Evolutionary conservation across 2,888 invertebrate species (phyloP).

Genomic region (Drosophila monieri): DNA sequence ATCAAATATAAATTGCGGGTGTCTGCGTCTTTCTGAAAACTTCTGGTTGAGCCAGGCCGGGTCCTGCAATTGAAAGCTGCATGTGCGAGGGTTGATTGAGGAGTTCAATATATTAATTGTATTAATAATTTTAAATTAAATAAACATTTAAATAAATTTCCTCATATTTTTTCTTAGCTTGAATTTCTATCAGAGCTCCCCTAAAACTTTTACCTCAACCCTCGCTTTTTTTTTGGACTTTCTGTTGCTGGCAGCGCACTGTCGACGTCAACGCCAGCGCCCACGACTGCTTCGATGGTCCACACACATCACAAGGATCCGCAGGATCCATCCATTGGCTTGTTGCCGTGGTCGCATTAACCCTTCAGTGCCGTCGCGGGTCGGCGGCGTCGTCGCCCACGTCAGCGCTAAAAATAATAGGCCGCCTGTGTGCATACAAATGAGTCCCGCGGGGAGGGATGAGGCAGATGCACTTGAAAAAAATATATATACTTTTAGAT

Average conservation of each 20-base stretch:
- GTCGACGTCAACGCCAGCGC: conserved; percentile 6
- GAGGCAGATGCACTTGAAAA: background rate
- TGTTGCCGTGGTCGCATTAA: conserved; percentile 44
- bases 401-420: conserved; percentile 71
- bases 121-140: too few relatives aligned
- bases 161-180: too few relatives aligned
- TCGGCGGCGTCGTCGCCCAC: conserved; percentile 46
- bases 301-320: conserved; percentile 5
- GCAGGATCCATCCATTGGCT: conserved; percentile 41
- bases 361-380: conserved; percentile 38
- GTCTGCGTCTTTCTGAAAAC: conserved; percentile 19
- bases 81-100: conserved; percentile 11
- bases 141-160: background rate
- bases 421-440: conserved; percentile 75
- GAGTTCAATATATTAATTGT: background rate
- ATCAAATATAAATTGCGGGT: conserved; percentile 41
- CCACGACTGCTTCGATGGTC: background rate
- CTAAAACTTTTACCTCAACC: background rate
- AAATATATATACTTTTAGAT: background rate
- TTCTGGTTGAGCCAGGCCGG: conserved; percentile 1
- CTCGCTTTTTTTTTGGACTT: conserved; percentile 7
- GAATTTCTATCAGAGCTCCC: too few relatives aligned
- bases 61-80: conserved; percentile 19
- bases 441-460: conserved; percentile 55
- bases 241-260: conserved; percentile 3